phyloP scores from a whole-genome alignment of 2,113 vertebrate species.

The Oxyruncus cristatus region DNA sequence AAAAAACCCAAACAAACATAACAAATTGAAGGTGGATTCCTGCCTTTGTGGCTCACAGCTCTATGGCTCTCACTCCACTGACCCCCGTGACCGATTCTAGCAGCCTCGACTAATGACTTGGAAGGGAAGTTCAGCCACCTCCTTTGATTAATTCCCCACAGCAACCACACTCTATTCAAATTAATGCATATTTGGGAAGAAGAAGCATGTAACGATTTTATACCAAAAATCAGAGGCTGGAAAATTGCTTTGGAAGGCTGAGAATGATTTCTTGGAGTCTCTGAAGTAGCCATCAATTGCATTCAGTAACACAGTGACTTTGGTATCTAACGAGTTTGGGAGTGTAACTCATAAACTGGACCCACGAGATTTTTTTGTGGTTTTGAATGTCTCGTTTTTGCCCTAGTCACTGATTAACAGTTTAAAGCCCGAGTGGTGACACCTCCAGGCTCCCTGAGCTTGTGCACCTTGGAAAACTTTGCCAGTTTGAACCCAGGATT shows the following conservation, averaged over 20 bases:
- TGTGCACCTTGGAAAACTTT: background rate
- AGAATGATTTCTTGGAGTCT: conserved; percentile 30
- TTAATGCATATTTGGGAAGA: background rate
- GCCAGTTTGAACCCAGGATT: background rate
- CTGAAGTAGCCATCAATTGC: conserved; percentile 16
- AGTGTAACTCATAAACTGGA: background rate
- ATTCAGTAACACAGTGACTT: background rate
- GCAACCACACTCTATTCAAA: conserved; percentile 18
- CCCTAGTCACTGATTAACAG: background rate
- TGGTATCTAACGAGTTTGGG: background rate
- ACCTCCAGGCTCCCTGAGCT: background rate
- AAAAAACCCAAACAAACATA: background rate
- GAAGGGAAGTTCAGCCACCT: conserved; percentile 29
- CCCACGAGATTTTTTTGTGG: background rate
- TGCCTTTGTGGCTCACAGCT: background rate
- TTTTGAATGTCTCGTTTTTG: background rate
- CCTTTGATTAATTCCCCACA: conserved; percentile 44
- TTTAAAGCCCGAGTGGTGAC: background rate
- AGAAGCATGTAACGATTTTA: conserved; percentile 51
- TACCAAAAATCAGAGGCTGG: conserved; percentile 50
- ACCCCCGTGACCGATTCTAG: background rate
- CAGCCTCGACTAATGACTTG: background rate
- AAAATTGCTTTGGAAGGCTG: conserved; percentile 65
- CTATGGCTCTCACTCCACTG: background rate
- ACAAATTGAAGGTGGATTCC: background rate